Evolutionary conservation across 37 sponge, comb jelly and placozoan species (phyloP), one percentile per base, ranked within the genome.

Genomic region (Beroe ovata): DNA sequence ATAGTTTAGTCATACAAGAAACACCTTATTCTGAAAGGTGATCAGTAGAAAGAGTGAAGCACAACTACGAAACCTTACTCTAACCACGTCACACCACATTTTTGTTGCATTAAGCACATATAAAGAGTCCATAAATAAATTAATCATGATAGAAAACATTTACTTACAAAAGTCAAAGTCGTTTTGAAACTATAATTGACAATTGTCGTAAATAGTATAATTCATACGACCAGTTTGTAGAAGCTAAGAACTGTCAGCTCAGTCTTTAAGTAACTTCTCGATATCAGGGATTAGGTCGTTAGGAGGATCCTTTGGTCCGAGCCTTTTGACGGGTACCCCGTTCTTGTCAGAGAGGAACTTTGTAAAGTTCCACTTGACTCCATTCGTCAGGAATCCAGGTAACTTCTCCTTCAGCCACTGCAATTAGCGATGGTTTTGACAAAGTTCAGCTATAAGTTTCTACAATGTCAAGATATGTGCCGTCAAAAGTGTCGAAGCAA

Each of bases 301-400:
- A 20, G 96, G 96, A 8, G 60, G 62, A 4, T 89, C 90, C 29
- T 90, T 93, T 25, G 97, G 95, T 6, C 89, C 41, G 89, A 93
- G 94, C 19, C 97, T 38, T 88, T 92, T 93, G 60, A 93, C 88
- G 18, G 96, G 96, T 3, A 93, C 77, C 16, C 96, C 96, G 21
- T 93, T 64, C 0, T 25, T 37, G 88, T 95, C 90, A 64, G 93
- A 94, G 28, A 95, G 64, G 64, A 95, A 95, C 93, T 95, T 95
- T 14, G 93, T 92, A 64, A 90, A 95, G 84, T 95, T 95, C 95
- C 95, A 95, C 42, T 95, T 95, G 89, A 95, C 91, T 69, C 91
- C 93, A 39, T 92, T 92, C 25, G 84, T 77, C 0, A 77, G 41
- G 23, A 36, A 36, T 2, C 84, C 84, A 21, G 84, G 84, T 21